These are phyloP conservation scores for Malurus melanocephalus DNA, from an alignment of 2,113 vertebrate genomes.

Conservation along the genomic window DNA sequence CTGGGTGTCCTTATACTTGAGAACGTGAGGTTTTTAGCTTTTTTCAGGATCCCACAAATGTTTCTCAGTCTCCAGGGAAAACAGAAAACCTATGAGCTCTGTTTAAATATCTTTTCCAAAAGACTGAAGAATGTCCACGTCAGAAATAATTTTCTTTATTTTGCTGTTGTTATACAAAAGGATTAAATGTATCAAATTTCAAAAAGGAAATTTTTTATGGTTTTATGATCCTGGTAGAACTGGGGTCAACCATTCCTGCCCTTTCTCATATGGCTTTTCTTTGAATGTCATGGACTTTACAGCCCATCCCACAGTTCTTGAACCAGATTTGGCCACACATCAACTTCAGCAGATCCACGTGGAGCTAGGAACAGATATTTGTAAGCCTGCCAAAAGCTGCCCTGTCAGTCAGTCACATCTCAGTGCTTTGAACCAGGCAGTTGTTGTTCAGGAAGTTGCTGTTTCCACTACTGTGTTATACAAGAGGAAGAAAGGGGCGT, in stretches of 20 bases:
- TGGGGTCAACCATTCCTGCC: not conserved
- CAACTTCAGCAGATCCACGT: not conserved
- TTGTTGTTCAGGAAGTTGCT: not conserved
- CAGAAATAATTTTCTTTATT: not conserved
- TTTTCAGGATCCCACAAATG: not conserved
- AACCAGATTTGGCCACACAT: not conserved
- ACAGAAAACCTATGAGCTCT: not conserved
- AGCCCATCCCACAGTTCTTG: not conserved
- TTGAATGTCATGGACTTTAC: not conserved
- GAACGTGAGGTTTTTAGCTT: not conserved
- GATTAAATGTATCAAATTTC: not conserved
- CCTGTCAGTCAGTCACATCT: not conserved
- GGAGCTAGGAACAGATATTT: not conserved
- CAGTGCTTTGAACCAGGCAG: not conserved
- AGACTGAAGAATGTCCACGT: not conserved
- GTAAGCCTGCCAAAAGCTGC: not conserved
- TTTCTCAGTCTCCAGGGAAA: not conserved
- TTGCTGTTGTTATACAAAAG: not conserved
- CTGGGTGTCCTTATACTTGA: not conserved
- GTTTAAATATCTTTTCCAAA: not conserved
- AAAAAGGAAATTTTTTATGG: not conserved
- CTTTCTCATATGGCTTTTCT: not conserved
- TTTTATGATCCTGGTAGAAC: not conserved
- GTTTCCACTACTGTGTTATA: not conserved
- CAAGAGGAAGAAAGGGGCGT: not conserved